These are phyloP conservation scores for Chunga burmeisteri DNA, from an alignment of 2,113 vertebrate genomes.

Conservation along the genomic window DNA sequence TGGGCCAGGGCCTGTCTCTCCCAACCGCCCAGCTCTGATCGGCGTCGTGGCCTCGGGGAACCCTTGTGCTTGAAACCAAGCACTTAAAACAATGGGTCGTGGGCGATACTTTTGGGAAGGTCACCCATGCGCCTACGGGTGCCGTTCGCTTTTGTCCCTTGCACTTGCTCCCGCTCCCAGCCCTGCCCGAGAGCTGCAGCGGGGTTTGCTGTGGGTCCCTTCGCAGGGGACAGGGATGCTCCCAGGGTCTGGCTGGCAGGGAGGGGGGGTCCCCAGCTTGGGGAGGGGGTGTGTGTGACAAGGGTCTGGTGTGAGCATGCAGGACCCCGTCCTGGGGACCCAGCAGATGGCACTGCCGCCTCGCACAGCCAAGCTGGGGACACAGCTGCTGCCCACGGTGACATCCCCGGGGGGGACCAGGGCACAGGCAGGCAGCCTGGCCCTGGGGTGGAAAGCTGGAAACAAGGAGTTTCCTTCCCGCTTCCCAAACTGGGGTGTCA, in stretches of 20 bases:
- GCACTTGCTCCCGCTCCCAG: fast-evolving
- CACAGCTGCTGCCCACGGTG: not conserved
- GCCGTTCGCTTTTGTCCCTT: not conserved
- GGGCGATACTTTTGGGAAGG: not conserved
- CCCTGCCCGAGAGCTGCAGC: too few species aligned
- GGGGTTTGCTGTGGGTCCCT: not conserved
- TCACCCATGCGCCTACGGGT: fast-evolving
- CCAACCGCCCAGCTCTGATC: too few species aligned
- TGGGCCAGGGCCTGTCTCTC: not conserved
- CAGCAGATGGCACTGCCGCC: slow-evolving; percentile 48
- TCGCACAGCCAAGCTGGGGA: not conserved
- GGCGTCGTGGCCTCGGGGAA: not conserved
- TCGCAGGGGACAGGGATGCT: not conserved
- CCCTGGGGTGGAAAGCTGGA: not conserved
- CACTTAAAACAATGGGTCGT: not conserved
- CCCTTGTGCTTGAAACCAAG: not conserved
- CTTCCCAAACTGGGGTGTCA: not conserved
- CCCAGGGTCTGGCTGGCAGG: not conserved
- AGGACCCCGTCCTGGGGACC: not conserved
- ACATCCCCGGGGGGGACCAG: not conserved
- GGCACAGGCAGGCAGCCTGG: not conserved
- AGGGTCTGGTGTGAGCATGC: not conserved
- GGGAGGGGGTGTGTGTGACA: not conserved
- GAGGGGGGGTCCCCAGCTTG: not conserved
- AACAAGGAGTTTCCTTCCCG: not conserved